Conservation (phyloP, 2,888 invertebrate genomes). For the Blastobasis lacticolella region DNA sequence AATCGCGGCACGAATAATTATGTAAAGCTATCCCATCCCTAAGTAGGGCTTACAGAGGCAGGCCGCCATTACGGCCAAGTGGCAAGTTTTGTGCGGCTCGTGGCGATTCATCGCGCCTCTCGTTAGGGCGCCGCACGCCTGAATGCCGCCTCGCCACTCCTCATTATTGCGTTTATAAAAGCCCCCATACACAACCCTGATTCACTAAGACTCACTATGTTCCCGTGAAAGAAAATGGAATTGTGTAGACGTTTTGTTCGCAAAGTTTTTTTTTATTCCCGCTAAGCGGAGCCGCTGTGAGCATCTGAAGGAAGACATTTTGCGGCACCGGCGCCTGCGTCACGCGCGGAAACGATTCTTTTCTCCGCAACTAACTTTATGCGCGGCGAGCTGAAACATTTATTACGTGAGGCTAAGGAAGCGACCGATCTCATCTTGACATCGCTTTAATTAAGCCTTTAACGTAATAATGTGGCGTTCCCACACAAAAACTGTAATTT, state of each 20-base stretch:
- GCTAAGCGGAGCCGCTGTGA: conserved; percentile 20
- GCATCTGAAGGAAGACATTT: conserved; percentile 38
- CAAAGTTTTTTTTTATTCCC: conserved; percentile 49
- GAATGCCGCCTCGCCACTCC: conserved; percentile 68
- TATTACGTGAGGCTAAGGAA: conserved; percentile 42
- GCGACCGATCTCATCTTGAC: conserved; percentile 14
- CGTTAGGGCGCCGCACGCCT: conserved; percentile 58
- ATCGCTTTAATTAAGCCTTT: too few relatives aligned
- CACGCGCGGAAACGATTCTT: too few relatives aligned
- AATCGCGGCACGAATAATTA: too few relatives aligned
- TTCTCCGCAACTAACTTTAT: too few relatives aligned
- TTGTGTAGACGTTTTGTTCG: conserved; percentile 67
- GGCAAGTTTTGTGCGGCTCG: conserved; percentile 68
- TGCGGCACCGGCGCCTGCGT: conserved; percentile 26
- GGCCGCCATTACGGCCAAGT: conserved; percentile 48
- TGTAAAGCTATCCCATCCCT: too few relatives aligned
- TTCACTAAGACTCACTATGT: conserved; percentile 63
- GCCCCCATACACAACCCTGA: conserved; percentile 62
- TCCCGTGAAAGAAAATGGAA: conserved; percentile 68
- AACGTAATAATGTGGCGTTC: too few relatives aligned
- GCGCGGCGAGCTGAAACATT: conserved; percentile 4
- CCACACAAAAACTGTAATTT: too few relatives aligned
- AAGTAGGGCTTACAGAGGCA: conserved; percentile 4
- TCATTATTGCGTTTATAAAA: conserved; percentile 74
- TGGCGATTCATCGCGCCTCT: conserved; percentile 69